Conservation (phyloP, 1,140 invertebrate species). For the Drosophila aff. region DNA sequence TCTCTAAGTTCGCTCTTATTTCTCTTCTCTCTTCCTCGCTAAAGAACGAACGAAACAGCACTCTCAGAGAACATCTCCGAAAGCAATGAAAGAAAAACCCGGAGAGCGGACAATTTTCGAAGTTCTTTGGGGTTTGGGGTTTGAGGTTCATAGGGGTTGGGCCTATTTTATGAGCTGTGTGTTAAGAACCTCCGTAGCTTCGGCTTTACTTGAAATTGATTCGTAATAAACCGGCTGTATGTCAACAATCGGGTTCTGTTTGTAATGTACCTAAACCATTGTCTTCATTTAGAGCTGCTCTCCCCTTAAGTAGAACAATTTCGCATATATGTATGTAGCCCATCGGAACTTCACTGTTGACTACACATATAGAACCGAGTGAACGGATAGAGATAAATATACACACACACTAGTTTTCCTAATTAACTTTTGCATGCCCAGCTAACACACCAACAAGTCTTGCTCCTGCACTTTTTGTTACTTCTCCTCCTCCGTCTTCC, state of each 20-base stretch:
- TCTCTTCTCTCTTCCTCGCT: not conserved
- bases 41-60: not conserved
- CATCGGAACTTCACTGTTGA: not conserved
- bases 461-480: constrained; percentile 11
- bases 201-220: not conserved
- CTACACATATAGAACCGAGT: not conserved
- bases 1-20: too few relatives aligned
- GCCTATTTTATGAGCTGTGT: not conserved
- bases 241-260: not conserved
- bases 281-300: not conserved
- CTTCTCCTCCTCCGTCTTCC: not conserved
- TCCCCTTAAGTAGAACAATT: not conserved
- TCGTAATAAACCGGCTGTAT: not conserved
- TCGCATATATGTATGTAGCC: not conserved
- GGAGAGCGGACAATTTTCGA: not conserved
- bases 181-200: not conserved
- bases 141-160: not conserved
- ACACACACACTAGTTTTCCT: constrained; percentile 1
- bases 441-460: constrained; percentile 1
- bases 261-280: not conserved
- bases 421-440: constrained; percentile 13
- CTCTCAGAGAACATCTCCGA: too few relatives aligned
- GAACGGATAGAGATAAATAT: not conserved
- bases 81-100: not conserved
- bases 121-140: not conserved